phyloP scores from a whole-genome alignment of 1,140 invertebrate genomes.

The Neodiprion lecontei region DNA sequence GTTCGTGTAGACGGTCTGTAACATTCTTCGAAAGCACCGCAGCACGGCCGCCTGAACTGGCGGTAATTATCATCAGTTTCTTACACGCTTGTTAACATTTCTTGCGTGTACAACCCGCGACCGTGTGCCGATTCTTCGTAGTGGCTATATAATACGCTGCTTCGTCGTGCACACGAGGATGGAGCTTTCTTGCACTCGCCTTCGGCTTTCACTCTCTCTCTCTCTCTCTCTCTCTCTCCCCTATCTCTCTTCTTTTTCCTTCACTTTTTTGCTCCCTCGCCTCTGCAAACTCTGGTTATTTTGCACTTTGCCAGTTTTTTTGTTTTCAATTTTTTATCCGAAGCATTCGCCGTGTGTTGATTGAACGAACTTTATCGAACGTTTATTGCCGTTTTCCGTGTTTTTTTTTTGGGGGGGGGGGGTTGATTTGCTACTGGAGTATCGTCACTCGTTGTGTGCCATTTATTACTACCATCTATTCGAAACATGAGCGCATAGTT shows the following conservation, averaged over 20 bases:
- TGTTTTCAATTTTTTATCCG: no score
- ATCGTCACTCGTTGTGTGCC: no score
- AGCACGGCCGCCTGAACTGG: background rate
- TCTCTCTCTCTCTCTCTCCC: background rate
- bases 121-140: no score
- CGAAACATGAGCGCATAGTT: no score
- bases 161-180: slow-evolving; percentile 28
- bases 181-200: slow-evolving; percentile 35
- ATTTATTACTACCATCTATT: no score
- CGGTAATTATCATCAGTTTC: slow-evolving; percentile 45
- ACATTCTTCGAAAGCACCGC: background rate
- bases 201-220: slow-evolving; percentile 17
- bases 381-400: background rate
- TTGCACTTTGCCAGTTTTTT: background rate
- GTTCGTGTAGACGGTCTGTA: background rate
- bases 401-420: background rate
- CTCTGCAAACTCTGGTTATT: slow-evolving; percentile 26
- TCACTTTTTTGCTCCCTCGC: slow-evolving; percentile 33
- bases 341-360: no score
- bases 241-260: slow-evolving; percentile 6
- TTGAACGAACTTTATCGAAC: no score
- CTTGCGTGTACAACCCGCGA: slow-evolving; percentile 18
- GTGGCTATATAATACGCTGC: no score
- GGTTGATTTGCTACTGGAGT: no score
- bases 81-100: slow-evolving; percentile 45